Percentiles rank a stretch among this genome's conserved stretches.
Evolutionary conservation across 2,888 invertebrate genomes (phyloP).

Genomic region (Agriopis marginaria): DNA sequence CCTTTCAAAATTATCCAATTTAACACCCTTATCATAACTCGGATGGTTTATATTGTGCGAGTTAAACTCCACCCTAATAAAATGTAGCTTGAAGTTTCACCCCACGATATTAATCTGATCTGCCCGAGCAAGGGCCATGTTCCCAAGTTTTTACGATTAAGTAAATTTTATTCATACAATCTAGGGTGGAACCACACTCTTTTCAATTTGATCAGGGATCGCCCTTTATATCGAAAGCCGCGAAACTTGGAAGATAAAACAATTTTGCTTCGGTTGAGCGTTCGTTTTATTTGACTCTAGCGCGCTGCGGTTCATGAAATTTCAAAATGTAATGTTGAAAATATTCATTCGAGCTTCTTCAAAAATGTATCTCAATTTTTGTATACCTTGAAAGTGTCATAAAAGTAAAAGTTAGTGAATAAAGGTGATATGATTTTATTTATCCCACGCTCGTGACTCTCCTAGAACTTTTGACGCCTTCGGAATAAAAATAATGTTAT

Average conservation of each 20-base stretch:
- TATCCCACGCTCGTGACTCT: too few relatives aligned
- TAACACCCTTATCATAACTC: slow-evolving; percentile 42
- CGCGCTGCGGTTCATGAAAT: slow-evolving; percentile 50
- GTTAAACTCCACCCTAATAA: slow-evolving; percentile 47
- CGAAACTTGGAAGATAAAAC: slow-evolving; percentile 70
- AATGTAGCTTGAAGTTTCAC: slow-evolving; percentile 41
- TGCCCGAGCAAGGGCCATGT: slow-evolving; percentile 44
- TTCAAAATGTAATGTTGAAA: slow-evolving; percentile 51
- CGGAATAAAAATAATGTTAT: too few relatives aligned
- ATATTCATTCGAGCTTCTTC: slow-evolving; percentile 18
- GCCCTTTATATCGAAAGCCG: slow-evolving; percentile 60
- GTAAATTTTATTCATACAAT: slow-evolving; percentile 79
- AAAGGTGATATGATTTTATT: background rate
- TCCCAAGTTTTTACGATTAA: slow-evolving; percentile 70
- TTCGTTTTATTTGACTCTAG: slow-evolving; percentile 58
- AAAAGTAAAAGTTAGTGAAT: background rate
- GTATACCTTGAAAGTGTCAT: background rate
- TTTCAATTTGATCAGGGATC: slow-evolving; percentile 77
- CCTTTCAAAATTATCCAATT: slow-evolving; percentile 35
- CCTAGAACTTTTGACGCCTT: too few relatives aligned
- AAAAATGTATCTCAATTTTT: background rate
- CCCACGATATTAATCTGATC: slow-evolving; percentile 46
- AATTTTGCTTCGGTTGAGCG: slow-evolving; percentile 63
- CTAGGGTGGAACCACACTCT: slow-evolving; percentile 55
- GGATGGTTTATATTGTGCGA: slow-evolving; percentile 44